phyloP scores from a whole-genome alignment of 2,113 vertebrate species.

The Podarcis cretensis region DNA sequence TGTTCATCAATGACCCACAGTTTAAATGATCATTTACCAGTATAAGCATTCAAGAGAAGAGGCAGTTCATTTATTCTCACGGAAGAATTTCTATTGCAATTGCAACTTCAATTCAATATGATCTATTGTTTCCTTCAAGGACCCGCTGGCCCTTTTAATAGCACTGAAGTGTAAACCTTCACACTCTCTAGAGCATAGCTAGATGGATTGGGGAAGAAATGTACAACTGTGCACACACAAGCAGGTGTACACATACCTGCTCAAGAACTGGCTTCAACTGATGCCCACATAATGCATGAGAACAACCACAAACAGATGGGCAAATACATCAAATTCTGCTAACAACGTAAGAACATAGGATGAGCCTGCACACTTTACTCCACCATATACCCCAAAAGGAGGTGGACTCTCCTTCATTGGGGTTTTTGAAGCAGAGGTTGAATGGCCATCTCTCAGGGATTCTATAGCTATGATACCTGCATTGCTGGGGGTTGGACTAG shows the following conservation, averaged over 20 bases:
- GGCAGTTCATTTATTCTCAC: slow-evolving; percentile 31
- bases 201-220: background rate
- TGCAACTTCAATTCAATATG: slow-evolving; percentile 52
- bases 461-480: no score
- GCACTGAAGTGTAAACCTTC: slow-evolving; percentile 10
- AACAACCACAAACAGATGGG: background rate
- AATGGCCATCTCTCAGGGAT: no score
- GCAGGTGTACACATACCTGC: background rate
- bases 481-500: no score
- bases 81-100: slow-evolving; percentile 48
- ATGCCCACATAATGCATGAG: background rate
- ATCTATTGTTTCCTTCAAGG: slow-evolving; percentile 51
- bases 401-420: no score
- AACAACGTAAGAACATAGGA: no score
- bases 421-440: no score
- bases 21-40: slow-evolving; percentile 57
- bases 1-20: slow-evolving; percentile 31
- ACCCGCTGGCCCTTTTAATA: slow-evolving; percentile 46
- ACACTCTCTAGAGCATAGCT: background rate
- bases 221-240: background rate
- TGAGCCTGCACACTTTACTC: no score
- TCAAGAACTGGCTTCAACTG: background rate
- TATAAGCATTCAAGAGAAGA: slow-evolving; percentile 26
- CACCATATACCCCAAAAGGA: no score
- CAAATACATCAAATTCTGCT: background rate